phyloP scores from a whole-genome alignment of 2,797 vertebrate species.

The Sebastes vulpes region DNA sequence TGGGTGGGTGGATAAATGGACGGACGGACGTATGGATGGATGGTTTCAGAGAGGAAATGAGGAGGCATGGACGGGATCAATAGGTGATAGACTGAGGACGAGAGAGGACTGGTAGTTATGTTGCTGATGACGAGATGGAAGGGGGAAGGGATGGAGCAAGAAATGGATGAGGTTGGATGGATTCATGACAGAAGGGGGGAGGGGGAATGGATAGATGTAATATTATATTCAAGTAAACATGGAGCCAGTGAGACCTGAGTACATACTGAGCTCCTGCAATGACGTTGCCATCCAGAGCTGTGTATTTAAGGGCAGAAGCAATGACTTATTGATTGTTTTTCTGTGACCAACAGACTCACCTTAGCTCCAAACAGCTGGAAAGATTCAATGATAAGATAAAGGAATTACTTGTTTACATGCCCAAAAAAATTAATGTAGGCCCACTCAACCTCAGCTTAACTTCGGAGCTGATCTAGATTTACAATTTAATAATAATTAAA shows the following conservation, averaged over 20 bases:
- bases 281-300: neutral
- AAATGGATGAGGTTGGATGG: slow-evolving; percentile 22
- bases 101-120: slow-evolving; percentile 19
- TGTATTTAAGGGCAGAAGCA: neutral
- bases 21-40: slow-evolving; percentile 4
- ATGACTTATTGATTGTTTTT: neutral
- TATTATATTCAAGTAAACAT: slow-evolving; percentile 26
- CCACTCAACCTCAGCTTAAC: neutral
- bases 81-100: slow-evolving; percentile 34
- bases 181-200: neutral
- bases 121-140: slow-evolving; percentile 5
- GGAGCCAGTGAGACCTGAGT: neutral
- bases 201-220: neutral
- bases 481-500: neutral
- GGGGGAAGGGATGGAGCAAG: neutral
- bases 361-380: neutral
- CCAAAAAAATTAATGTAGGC: neutral
- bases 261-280: neutral
- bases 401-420: neutral
- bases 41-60: slow-evolving; percentile 49
- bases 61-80: slow-evolving; percentile 45
- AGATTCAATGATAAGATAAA: neutral
- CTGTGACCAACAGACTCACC: neutral
- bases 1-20: slow-evolving; percentile 29
- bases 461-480: neutral